Percentiles rank a stretch among this genome's conserved stretches.
Conservation (phyloP, 2,797 vertebrate species). For the Somateria mollissima region DNA sequence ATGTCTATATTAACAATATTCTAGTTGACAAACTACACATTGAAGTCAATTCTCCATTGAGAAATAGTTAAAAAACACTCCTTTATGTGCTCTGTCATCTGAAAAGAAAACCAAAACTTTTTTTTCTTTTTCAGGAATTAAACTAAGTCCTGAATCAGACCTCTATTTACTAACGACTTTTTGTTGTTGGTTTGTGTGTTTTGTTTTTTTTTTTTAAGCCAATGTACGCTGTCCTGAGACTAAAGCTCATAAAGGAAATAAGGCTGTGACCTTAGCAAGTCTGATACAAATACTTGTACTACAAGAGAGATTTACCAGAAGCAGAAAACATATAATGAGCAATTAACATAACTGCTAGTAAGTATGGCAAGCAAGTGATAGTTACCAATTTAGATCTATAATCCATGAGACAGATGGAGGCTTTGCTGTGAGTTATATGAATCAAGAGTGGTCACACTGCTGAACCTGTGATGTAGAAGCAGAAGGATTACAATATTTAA, state of each 20-base stretch:
- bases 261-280: neutral
- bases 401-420: conserved; percentile 68
- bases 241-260: conserved; percentile 49
- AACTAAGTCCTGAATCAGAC: neutral
- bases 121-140: neutral
- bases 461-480: conserved; percentile 65
- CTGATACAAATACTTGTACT: neutral
- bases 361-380: conserved; percentile 61
- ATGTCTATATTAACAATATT: neutral
- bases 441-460: conserved; percentile 62
- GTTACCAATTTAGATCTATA: conserved; percentile 75
- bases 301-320: conserved; percentile 6
- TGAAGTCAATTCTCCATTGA: neutral
- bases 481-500: conserved; percentile 63
- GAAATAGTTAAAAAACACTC: neutral
- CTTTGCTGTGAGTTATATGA: conserved; percentile 64
- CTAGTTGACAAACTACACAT: neutral
- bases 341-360: conserved; percentile 41
- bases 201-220: neutral
- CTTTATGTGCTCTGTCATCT: conserved; percentile 12
- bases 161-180: neutral
- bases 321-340: conserved; percentile 24
- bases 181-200: neutral
- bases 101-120: neutral
- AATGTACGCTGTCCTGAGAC: neutral